Base-by-base conservation (phyloP, 2,888 invertebrate species). In the Oscheius sp. region DNA sequence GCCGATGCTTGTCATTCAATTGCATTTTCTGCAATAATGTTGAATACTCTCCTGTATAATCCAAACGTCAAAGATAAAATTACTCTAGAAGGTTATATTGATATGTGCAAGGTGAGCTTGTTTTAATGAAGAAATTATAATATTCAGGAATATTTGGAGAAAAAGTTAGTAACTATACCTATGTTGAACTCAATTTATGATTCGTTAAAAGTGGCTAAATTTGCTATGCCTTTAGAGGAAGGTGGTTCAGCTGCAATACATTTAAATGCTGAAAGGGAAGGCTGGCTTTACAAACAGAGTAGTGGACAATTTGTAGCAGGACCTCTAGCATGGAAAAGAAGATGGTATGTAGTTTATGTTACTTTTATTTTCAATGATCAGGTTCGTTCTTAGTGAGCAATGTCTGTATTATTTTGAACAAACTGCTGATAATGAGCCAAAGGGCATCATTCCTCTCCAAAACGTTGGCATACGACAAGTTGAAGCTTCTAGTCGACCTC, bases 251-350 rank as follows among this genome's bases (percentile, higher is more conserved):
- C 67, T 20, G 59, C 45, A 3, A 67, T 67, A 33, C 67, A 67
- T 26, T 36, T 67, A 2, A 67, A 67, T 32, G 67, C 67, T 26
- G 67, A 67, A 36, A 26, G 77, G 26, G 78, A 78, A 33, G 80
- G 80, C 44, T 80, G 80, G 80, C 68, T 80, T 17, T 78, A 76
- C 68, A 80, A 80, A 63, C 80, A 80, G 68, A 73, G 75, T 64
- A 75, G 72, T 50, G 72, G 66, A 30, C 76, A 78, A 24, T 70
- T 80, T 38, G 68, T 80, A 49, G 68, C 75, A 0, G 78, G 76
- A 30, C 74, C 80, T 2, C 69, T 80, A n/a, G 69, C 77, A 8
- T 80, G 80, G 80, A 80, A 80, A 50, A 63, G 75, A 44, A 49
- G 80, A 66, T 80, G 80, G 78, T 78, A 33, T 61, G 14, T 26